These are phyloP conservation scores for Anthopleura sola DNA, from an alignment of 64 coral and sea anemone genomes.

Conservation along the genomic window DNA sequence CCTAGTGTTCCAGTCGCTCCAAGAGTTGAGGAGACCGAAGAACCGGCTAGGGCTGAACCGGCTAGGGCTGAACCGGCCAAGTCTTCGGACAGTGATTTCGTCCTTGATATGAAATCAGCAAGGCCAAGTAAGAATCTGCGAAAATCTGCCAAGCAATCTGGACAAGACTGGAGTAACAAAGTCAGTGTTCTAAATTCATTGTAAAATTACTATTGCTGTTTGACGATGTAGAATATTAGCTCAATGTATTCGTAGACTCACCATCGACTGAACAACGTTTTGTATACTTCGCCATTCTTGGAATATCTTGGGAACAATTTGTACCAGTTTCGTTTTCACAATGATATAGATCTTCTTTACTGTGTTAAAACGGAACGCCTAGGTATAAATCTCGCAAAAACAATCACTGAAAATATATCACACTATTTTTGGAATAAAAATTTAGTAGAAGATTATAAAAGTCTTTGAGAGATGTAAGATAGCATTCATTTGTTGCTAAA, in stretches of 20 bases:
- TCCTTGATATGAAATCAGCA: background rate
- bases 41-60: background rate
- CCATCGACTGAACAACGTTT: background rate
- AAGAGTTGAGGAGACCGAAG: too few species aligned
- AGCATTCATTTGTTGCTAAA: background rate
- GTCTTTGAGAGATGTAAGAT: background rate
- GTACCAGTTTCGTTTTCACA: background rate
- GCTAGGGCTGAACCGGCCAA: background rate
- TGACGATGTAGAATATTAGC: background rate
- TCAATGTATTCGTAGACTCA: background rate
- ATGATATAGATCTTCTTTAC: background rate
- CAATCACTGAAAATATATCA: constrained; percentile 1
- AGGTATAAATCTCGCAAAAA: background rate
- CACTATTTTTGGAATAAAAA: constrained; percentile 21
- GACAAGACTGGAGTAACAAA: constrained; percentile 1
- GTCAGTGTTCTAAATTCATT: constrained; percentile 5
- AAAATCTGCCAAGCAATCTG: constrained; percentile 1
- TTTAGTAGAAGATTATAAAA: background rate
- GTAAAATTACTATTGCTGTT: background rate
- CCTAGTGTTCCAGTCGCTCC: too few species aligned
- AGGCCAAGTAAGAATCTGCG: background rate
- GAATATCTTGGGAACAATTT: background rate
- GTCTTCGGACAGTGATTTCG: background rate
- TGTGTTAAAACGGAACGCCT: background rate
- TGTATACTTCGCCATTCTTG: constrained; percentile 6